phyloP scores from a whole-genome alignment of 1,140 invertebrate species.

The Dysdera silvatica region DNA sequence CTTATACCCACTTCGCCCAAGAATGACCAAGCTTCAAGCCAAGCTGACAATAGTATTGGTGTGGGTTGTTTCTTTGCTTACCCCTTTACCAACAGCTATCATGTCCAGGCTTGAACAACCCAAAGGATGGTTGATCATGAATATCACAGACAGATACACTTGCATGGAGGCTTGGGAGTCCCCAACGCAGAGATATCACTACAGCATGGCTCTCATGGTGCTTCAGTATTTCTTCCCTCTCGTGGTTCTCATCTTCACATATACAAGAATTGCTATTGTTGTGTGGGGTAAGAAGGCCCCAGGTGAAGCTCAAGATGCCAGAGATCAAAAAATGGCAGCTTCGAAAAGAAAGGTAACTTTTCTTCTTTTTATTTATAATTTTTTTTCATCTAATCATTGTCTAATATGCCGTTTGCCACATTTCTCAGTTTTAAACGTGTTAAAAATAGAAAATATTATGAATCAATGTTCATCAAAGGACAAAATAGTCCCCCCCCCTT shows the following conservation, averaged over 20 bases:
- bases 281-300: constrained; percentile 80
- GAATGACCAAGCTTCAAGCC: constrained; percentile 63
- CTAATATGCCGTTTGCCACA: no score
- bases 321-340: constrained; percentile 70
- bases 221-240: constrained; percentile 79
- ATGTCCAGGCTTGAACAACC: constrained; percentile 53
- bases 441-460: no score
- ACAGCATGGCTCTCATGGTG: constrained; percentile 65
- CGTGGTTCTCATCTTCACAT: constrained; percentile 71
- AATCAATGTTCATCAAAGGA: no score
- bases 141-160: constrained; percentile 51
- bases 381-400: no score
- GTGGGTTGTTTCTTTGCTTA: constrained; percentile 66
- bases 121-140: constrained; percentile 50
- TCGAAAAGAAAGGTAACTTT: constrained; percentile 75
- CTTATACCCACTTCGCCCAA: constrained; percentile 71
- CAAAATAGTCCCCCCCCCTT: no score
- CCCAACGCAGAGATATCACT: constrained; percentile 53
- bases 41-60: constrained; percentile 63
- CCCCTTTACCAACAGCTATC: constrained; percentile 68
- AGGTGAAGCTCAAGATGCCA: constrained; percentile 68
- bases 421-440: no score
- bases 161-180: constrained; percentile 36
- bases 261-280: constrained; percentile 72
- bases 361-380: no score